Conservation (phyloP, 2,113 vertebrate species). For the Oreocharis arfaki region DNA sequence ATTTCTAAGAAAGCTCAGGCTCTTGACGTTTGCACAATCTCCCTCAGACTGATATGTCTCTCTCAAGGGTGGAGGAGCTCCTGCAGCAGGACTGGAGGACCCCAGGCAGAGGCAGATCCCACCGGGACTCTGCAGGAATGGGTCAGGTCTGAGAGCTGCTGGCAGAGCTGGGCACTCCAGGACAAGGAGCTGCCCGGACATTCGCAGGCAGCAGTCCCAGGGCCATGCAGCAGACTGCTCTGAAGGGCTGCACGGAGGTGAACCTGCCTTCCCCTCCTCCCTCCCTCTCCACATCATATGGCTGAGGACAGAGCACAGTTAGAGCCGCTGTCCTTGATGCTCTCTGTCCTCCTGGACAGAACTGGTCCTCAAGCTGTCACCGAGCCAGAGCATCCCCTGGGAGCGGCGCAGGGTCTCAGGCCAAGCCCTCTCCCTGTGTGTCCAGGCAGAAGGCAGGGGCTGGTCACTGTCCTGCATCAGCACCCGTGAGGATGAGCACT, state of each 20-base stretch:
- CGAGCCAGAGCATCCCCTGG: background rate
- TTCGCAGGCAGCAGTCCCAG: background rate
- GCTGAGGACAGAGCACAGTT: background rate
- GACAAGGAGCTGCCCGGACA: background rate
- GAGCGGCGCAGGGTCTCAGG: background rate
- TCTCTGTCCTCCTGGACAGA: background rate
- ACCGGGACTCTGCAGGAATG: background rate
- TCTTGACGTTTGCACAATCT: background rate
- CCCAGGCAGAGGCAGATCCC: background rate
- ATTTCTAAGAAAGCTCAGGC: background rate
- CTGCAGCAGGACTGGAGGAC: background rate
- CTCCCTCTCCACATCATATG: background rate
- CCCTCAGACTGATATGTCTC: background rate
- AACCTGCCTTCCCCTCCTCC: conserved; percentile 5
- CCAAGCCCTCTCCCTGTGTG: background rate
- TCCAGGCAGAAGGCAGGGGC: background rate
- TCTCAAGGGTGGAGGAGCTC: background rate
- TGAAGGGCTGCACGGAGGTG: conserved; percentile 11
- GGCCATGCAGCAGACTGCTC: background rate
- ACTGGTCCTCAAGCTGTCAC: background rate
- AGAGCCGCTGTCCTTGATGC: background rate
- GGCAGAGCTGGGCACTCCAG: background rate
- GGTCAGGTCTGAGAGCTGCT: background rate
- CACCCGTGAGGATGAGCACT: background rate
- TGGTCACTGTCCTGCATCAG: background rate